Evolutionary conservation across 2,113 vertebrate genomes (phyloP).

Genomic region (Malurus melanocephalus): DNA sequence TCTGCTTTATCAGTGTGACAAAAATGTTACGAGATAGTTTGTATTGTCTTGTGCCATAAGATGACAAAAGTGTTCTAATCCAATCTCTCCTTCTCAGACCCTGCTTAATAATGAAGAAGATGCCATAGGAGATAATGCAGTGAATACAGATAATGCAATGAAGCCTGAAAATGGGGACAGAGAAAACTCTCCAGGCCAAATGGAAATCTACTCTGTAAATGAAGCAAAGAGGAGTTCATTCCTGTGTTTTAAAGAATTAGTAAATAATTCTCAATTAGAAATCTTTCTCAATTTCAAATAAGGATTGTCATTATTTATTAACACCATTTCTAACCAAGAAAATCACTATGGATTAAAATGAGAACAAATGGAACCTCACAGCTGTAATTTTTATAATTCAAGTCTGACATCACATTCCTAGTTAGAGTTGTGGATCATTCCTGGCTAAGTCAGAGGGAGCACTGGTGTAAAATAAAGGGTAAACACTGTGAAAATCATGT

Average conservation of each 20-base stretch:
- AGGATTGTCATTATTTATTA: background rate
- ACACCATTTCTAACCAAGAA: background rate
- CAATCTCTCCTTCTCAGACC: background rate
- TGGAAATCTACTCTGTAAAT: constrained; percentile 1
- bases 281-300: background rate
- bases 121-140: constrained; percentile 26
- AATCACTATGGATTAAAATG: background rate
- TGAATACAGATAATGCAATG: constrained; percentile 3
- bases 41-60: background rate
- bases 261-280: background rate
- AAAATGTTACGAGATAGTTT: background rate
- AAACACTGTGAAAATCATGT: background rate
- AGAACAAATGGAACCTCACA: background rate
- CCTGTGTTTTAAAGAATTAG: background rate
- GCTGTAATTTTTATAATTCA: background rate
- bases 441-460: background rate
- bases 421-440: background rate
- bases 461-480: background rate
- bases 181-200: constrained; percentile 40
- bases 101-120: constrained; percentile 30
- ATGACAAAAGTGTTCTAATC: constrained; percentile 3
- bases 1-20: background rate
- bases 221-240: background rate
- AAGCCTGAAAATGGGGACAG: constrained; percentile 22
- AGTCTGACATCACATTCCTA: background rate